Percentiles rank a stretch among this genome's conserved stretches.
phyloP scores from a whole-genome alignment of 2,113 vertebrate genomes.

The Cyprinodon variegatus region DNA sequence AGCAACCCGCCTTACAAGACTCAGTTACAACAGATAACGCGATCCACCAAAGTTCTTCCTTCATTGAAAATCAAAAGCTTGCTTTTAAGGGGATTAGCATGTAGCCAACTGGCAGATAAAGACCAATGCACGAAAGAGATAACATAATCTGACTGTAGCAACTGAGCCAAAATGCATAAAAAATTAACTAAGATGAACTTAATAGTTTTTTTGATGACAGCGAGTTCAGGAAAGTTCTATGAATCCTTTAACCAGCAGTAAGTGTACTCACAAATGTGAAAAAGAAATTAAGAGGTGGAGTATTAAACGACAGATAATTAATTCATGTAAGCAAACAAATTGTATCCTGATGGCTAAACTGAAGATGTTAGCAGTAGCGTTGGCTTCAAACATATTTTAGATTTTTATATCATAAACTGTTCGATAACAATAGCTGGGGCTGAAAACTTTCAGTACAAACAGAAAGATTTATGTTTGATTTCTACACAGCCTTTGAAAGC shows the following conservation, averaged over 20 bases:
- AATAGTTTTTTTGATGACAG: neutral
- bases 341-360: neutral
- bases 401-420: neutral
- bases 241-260: neutral
- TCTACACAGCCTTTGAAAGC: neutral
- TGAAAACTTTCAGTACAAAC: conserved; percentile 4
- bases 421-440: neutral
- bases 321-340: neutral
- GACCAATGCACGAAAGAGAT: conserved; percentile 20
- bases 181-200: conserved; percentile 19
- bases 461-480: neutral
- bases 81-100: conserved; percentile 48
- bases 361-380: neutral
- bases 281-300: neutral
- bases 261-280: neutral
- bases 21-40: conserved; percentile 36
- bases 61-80: conserved; percentile 42
- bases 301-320: neutral
- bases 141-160: conserved; percentile 14
- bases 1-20: conserved; percentile 32
- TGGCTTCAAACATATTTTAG: neutral
- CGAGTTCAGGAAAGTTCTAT: conserved; percentile 14
- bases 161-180: conserved; percentile 28
- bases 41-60: conserved; percentile 33
- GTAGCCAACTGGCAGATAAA: conserved; percentile 19